Evolutionary conservation across 2,888 invertebrate genomes (phyloP).

Genomic region (Microctonus aethiopoides): DNA sequence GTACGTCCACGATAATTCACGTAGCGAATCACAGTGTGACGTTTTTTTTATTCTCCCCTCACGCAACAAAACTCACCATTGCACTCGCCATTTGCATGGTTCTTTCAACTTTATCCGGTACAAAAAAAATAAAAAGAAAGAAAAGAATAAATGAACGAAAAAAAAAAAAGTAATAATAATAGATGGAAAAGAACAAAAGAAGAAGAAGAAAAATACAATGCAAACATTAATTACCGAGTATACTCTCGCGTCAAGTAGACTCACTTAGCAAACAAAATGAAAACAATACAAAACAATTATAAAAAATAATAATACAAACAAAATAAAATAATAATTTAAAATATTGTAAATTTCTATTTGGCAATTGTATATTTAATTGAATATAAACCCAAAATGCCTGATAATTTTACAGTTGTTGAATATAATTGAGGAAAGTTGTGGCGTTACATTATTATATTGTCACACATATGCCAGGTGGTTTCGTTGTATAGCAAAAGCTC

Average conservation of each 20-base stretch:
- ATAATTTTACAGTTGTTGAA: constrained; percentile 33
- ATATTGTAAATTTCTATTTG: constrained; percentile 23
- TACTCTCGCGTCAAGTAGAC: background rate
- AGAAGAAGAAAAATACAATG: background rate
- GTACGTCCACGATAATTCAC: background rate
- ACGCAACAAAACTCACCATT: background rate
- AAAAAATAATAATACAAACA: background rate
- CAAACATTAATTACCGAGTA: constrained; percentile 4
- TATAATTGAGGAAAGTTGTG: constrained; percentile 38
- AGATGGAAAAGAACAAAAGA: background rate
- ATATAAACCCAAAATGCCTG: constrained; percentile 34
- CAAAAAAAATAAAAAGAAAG: background rate
- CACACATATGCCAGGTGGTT: constrained; percentile 5
- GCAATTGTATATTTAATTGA: constrained; percentile 39
- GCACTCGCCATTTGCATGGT: background rate
- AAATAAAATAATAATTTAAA: background rate
- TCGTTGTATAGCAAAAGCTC: background rate
- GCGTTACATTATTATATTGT: constrained; percentile 21
- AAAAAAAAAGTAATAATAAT: background rate
- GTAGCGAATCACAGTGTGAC: constrained; percentile 3
- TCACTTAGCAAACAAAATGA: background rate
- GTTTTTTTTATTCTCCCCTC: background rate
- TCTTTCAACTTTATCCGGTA: background rate
- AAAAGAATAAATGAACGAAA: background rate
- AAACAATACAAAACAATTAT: background rate